Evolutionary conservation across 2,113 vertebrate species (phyloP).

Genomic region (Bettongia penicillata): DNA sequence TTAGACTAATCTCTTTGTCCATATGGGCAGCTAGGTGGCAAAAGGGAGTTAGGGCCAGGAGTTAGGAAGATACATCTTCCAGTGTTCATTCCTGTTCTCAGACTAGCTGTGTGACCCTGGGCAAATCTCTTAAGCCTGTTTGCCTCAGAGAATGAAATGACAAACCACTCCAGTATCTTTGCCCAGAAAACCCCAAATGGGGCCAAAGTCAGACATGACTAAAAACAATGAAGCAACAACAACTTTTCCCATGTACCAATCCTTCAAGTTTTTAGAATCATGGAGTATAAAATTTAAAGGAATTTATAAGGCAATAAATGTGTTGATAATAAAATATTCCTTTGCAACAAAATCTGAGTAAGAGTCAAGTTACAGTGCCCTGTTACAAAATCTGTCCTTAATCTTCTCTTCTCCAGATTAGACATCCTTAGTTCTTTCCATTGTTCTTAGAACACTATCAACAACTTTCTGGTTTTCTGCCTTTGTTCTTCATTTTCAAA

Average conservation of each 20-base stretch:
- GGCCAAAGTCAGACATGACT: too few species aligned
- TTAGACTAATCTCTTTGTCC: too few species aligned
- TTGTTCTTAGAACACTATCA: background rate
- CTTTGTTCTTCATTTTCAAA: too few species aligned
- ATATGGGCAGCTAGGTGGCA: background rate
- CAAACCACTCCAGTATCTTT: too few species aligned
- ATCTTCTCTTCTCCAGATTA: background rate
- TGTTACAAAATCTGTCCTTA: background rate
- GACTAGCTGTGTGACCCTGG: too few species aligned
- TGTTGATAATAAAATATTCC: background rate
- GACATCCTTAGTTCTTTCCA: background rate
- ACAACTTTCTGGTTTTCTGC: background rate
- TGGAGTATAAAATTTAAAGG: background rate
- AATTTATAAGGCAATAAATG: background rate
- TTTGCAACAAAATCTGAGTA: background rate
- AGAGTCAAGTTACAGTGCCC: background rate
- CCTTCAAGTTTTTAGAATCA: background rate
- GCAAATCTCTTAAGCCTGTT: too few species aligned
- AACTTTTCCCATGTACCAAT: background rate
- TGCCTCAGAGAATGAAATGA: too few species aligned
- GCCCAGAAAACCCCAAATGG: too few species aligned
- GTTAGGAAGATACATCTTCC: too few species aligned
- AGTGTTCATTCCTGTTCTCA: too few species aligned
- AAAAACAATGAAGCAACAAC: background rate
- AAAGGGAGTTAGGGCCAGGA: background rate